Evolutionary conservation across 2,113 vertebrate species (phyloP).

Genomic region (Nyctibius bracteatus): DNA sequence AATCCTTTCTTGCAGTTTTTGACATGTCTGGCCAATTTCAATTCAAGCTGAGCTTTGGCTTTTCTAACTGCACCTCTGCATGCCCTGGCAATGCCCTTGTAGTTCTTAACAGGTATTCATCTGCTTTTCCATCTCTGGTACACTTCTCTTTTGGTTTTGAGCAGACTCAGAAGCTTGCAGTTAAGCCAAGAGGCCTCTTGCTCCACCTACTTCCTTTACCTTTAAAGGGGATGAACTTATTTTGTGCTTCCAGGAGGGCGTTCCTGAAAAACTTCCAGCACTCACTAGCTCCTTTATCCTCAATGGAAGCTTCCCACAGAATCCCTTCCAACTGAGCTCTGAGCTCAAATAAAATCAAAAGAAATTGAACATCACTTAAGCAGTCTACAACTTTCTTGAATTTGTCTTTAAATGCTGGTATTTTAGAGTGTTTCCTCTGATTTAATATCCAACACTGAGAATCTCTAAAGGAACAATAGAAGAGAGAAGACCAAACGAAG

Average conservation of each 20-base stretch:
- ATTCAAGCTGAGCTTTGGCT: background rate
- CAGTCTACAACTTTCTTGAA: background rate
- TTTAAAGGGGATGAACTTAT: background rate
- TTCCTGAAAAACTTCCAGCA: background rate
- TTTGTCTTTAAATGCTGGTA: background rate
- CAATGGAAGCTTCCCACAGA: background rate
- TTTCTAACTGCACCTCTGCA: background rate
- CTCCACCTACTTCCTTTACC: background rate
- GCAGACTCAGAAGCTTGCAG: background rate
- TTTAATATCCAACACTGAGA: background rate
- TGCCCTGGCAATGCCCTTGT: background rate
- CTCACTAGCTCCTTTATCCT: background rate
- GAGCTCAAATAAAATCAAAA: background rate
- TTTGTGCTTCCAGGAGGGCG: background rate
- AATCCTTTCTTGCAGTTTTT: background rate
- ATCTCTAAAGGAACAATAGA: background rate
- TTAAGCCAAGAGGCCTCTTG: background rate
- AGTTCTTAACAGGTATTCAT: background rate
- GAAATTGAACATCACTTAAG: background rate
- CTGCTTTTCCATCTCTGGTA: background rate
- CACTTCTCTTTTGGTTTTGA: background rate
- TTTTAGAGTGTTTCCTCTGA: background rate
- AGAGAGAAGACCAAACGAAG: background rate
- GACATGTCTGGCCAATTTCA: background rate
- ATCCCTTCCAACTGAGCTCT: background rate